Base-by-base conservation (phyloP, 2,888 invertebrate genomes). In the Diploptera punctata region DNA sequence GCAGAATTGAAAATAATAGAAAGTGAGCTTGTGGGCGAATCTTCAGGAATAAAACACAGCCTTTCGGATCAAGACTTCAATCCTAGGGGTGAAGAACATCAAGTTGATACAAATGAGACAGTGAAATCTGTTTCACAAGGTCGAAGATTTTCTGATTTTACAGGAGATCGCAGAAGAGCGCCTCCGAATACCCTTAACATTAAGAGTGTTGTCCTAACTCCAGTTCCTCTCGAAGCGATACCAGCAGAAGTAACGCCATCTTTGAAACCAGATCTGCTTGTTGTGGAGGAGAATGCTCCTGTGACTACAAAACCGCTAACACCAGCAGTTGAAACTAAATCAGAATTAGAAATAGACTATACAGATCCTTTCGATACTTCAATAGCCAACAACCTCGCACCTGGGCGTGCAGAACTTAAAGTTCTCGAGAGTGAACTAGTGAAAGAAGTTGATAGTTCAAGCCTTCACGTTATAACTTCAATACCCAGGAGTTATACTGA, bases 301-400 rank as follows among this genome's bases (percentile, higher is more conserved):
- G 38, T 82, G 31, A 77, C 80, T 24, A 80, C 78, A n/a, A 83
- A 84, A 77, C 83, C 84, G 5, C 77, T 85, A 67, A 82, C 82
- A 26, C 84, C 84, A 1, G 74, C 80, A n/a, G 76, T 78, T n/a
- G 78, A 77, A 26, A 75, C 70, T 9, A 70, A 4, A 1, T 33
- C 33, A 52, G 18, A 82, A 38, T n/a, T n/a, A n/a, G n/a, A n/a
- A n/a, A n/a, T n/a, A n/a, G 79, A 83, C 67, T 77, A 78, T 67
- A 71, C 75, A 9, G 95, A 95, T 84, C 95, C 95, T 0, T 96
- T 96, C 80, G 96, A 96, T 80, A 96, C 96, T 0, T 93, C 95
- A 0, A 92, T 93, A 78, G 93, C 93, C 0, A 78, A 80, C 21
- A 91, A 92, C 79, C 89, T 93, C 70, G 84, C 88, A 67, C 94